These are phyloP conservation scores for Microctenopoma lineatum DNA, from an alignment of 2,797 vertebrate species.

Conservation along the genomic window DNA sequence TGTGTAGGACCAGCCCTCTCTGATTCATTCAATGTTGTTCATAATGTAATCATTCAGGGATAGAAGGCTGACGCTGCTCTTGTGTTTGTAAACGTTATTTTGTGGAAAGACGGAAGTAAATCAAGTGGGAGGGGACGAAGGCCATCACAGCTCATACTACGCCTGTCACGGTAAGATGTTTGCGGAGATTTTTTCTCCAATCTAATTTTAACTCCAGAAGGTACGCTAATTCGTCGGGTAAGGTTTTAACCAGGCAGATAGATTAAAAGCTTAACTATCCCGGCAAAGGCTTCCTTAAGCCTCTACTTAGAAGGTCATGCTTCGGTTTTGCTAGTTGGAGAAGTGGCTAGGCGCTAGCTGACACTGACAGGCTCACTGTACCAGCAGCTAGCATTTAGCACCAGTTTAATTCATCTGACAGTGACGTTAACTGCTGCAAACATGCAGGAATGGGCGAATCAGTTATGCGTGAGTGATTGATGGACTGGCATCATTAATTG, in stretches of 20 bases:
- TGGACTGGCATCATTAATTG: background rate
- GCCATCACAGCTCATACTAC: constrained; percentile 65
- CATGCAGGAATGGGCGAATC: constrained; percentile 87
- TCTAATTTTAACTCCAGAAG: constrained; percentile 65
- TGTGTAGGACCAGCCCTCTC: background rate
- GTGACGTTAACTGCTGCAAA: constrained; percentile 38
- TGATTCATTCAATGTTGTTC: background rate
- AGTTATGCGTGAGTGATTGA: constrained; percentile 84
- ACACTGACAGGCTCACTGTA: constrained; percentile 62
- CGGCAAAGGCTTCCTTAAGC: constrained; percentile 72
- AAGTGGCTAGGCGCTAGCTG: constrained; percentile 62
- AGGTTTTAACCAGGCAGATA: constrained; percentile 58
- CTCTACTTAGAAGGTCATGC: constrained; percentile 80
- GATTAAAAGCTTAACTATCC: constrained; percentile 84
- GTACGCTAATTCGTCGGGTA: constrained; percentile 62
- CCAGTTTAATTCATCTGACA: constrained; percentile 63
- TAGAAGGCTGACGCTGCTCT: constrained; percentile 38
- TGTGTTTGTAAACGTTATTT: constrained; percentile 45
- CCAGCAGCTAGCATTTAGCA: constrained; percentile 61
- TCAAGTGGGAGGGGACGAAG: constrained; percentile 77
- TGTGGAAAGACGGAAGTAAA: constrained; percentile 78
- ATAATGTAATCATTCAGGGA: background rate
- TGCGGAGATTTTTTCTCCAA: constrained; percentile 44
- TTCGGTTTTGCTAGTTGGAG: constrained; percentile 60
- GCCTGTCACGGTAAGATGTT: constrained; percentile 74